Evolutionary conservation across 2,113 vertebrate genomes (phyloP), one percentile per base, ranked within the genome.

Genomic region (Xyrauchen texanus): DNA sequence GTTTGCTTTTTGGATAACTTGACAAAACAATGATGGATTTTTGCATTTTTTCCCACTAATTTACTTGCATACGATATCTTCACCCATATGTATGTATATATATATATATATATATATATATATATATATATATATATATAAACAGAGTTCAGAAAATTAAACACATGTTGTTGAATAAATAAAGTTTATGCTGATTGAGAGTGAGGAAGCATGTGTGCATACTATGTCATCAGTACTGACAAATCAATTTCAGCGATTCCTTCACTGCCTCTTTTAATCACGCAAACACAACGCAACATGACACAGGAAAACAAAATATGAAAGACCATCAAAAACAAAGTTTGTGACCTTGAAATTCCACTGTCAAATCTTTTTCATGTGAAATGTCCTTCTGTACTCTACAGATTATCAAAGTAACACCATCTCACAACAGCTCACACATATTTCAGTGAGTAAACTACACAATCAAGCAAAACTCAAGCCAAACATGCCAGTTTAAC

Each of bases 301-400:
- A 6, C 55, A 72, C n/a, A 7, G 44, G 44, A 61, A n/a, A 21
- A 60, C n/a, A 45, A 16, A 61, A 61, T 42, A 61, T 4, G 46
- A 74, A 34, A 51, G 44, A 74, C 6, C 15, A 16, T 11, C 12
- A 61, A 9, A 62, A 74, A 58, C 55, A 58, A 62, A 42, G 44
- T 49, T 63, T 74, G 15, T 51, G 58, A 74, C 71, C 71, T 74
- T 34, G 44, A 16, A 74, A 62, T 51, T 63, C 58, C 46, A 34
- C 5, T 3, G 12, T 71, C 46, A 21, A 63, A 62, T 63, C 46
- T 62, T 15, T 49, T 11, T 45, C 34, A 11, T 34, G 68, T 57
- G 44, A 45, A 71, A 53, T 15, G 13, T 44, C 52, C 13, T 42
- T 62, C 45, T 74, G 58, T 51, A 13, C 58, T 62, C 44, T 73